These are phyloP conservation scores for Rhabdophis nuchalis DNA, from an alignment of 2,797 vertebrate species.

Conservation along the genomic window DNA sequence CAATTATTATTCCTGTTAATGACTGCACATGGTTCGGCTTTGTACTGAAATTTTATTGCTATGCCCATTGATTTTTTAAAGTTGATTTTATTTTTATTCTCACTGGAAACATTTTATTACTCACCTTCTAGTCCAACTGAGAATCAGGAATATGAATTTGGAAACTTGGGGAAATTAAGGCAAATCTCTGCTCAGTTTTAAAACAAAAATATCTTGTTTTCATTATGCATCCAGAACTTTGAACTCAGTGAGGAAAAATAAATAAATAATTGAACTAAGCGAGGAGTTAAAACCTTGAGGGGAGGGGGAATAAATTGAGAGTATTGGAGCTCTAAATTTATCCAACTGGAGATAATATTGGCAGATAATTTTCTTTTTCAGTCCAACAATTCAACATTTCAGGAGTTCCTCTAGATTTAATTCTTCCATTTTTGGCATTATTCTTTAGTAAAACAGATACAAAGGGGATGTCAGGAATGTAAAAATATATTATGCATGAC, in stretches of 20 bases:
- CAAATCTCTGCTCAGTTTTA: neutral
- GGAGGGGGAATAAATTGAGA: neutral
- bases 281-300: neutral
- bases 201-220: neutral
- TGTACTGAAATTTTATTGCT: neutral
- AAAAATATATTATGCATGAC: constrained; percentile 53
- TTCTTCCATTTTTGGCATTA: constrained; percentile 31
- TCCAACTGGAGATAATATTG: neutral
- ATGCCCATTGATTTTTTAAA: neutral
- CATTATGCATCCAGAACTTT: neutral
- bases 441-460: constrained; percentile 40
- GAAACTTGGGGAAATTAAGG: neutral
- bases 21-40: neutral
- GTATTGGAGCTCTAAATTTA: neutral
- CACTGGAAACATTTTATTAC: neutral
- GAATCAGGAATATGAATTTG: neutral
- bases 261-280: neutral
- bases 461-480: constrained; percentile 60
- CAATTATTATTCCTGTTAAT: neutral
- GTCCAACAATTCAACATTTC: constrained; percentile 18
- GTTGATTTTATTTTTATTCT: neutral
- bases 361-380: neutral
- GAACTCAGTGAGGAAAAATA: neutral
- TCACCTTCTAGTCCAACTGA: neutral
- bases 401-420: neutral